These are phyloP conservation scores for Mythimna ferrago DNA, from an alignment of 2,888 invertebrate genomes.

Conservation along the genomic window DNA sequence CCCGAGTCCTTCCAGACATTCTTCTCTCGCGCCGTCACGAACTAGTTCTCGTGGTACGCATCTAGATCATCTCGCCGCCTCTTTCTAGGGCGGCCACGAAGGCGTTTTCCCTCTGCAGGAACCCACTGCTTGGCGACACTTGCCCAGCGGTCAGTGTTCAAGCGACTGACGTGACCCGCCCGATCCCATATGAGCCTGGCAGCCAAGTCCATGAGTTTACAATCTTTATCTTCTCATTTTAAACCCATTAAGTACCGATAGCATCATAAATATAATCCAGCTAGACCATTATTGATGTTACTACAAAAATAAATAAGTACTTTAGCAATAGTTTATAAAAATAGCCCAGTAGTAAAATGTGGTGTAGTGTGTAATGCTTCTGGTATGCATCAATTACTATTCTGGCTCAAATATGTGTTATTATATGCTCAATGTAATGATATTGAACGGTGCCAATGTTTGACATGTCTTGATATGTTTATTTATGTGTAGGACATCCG, in stretches of 20 bases:
- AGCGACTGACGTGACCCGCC: too few relatives aligned
- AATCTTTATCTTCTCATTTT: not conserved
- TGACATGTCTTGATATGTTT: constrained; percentile 16
- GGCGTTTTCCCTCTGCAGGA: too few relatives aligned
- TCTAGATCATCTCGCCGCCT: too few relatives aligned
- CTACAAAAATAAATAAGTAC: constrained; percentile 41
- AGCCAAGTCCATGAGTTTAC: not conserved
- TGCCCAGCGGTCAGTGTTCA: too few relatives aligned
- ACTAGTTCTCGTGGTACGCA: too few relatives aligned
- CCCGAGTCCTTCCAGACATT: too few relatives aligned
- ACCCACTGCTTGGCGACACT: too few relatives aligned
- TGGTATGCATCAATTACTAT: constrained; percentile 33
- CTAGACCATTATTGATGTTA: constrained; percentile 12
- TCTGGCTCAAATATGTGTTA: constrained; percentile 37
- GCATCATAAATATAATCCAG: constrained; percentile 6
- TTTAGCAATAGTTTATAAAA: constrained; percentile 42
- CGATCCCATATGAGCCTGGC: too few relatives aligned
- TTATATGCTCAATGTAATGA: constrained; percentile 24
- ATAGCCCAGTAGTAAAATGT: constrained; percentile 42
- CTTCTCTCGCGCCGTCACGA: too few relatives aligned
- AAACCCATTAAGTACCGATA: constrained; percentile 29
- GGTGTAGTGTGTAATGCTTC: constrained; percentile 18
- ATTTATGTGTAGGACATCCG: constrained; percentile 18
- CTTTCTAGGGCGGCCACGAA: too few relatives aligned
- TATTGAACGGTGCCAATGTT: constrained; percentile 28